phyloP scores from a whole-genome alignment of 1,140 invertebrate genomes.

The Formica selysi region DNA sequence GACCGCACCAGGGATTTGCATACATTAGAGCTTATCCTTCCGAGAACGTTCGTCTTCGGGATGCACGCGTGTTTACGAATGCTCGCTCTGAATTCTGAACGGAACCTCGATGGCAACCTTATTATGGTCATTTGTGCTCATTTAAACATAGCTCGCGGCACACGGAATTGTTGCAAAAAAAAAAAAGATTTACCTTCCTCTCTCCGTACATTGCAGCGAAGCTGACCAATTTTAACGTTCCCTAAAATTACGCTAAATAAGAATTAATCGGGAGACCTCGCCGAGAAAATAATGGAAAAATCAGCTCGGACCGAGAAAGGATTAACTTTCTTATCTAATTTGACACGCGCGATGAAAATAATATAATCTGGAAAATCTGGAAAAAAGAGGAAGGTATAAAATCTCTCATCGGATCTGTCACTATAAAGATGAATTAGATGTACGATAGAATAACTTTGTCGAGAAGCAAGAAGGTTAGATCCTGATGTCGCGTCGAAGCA shows the following conservation, averaged over 20 bases:
- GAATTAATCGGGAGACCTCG: slow-evolving; percentile 37
- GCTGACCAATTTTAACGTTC: slow-evolving; percentile 37
- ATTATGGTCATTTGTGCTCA: slow-evolving; percentile 65
- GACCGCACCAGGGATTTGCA: slow-evolving; percentile 84
- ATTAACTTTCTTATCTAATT: slow-evolving; percentile 28
- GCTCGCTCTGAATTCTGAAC: slow-evolving; percentile 76
- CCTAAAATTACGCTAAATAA: slow-evolving; percentile 21
- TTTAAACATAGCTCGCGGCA: slow-evolving; percentile 47
- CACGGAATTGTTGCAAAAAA: slow-evolving; percentile 24
- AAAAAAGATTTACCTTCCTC: slow-evolving; percentile 3
- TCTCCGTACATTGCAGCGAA: slow-evolving; percentile 11
- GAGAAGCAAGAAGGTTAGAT: slow-evolving; percentile 29
- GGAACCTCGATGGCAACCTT: slow-evolving; percentile 76
- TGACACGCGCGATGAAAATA: slow-evolving; percentile 10
- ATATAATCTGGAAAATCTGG: background rate
- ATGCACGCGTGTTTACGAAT: slow-evolving; percentile 80
- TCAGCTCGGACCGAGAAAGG: background rate
- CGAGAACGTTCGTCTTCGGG: slow-evolving; percentile 84
- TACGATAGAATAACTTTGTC: slow-evolving; percentile 36
- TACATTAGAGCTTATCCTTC: slow-evolving; percentile 87
- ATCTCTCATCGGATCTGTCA: slow-evolving; percentile 15
- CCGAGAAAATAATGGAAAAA: background rate
- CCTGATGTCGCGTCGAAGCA: slow-evolving; percentile 25
- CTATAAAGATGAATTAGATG: slow-evolving; percentile 40
- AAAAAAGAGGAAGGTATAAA: background rate